Conservation (phyloP, 2,113 vertebrate species). For the Morone saxatilis region DNA sequence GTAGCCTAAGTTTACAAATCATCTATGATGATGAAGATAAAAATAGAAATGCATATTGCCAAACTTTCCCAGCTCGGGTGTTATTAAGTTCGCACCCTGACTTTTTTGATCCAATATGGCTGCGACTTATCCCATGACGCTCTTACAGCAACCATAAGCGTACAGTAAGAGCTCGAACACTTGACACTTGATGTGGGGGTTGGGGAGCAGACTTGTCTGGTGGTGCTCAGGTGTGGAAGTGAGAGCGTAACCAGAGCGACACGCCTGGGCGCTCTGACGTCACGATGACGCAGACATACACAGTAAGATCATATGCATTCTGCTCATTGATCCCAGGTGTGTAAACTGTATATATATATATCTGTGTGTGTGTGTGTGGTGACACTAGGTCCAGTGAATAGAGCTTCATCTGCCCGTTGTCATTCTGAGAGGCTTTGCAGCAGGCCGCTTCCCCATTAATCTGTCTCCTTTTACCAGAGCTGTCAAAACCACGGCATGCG, state of each 20-base stretch:
- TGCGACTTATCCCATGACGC: not conserved
- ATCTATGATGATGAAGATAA: too few relatives aligned
- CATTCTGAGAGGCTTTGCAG: constrained; percentile 61
- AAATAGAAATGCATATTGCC: too few relatives aligned
- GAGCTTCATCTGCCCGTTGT: constrained; percentile 63
- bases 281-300: constrained; percentile 29
- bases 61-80: too few relatives aligned
- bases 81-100: too few relatives aligned
- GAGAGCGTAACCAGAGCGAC: constrained; percentile 62
- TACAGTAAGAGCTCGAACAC: constrained; percentile 35
- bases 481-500: constrained; percentile 44
- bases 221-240: constrained; percentile 29
- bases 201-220: not conserved
- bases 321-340: constrained; percentile 28
- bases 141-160: not conserved
- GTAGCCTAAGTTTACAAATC: too few relatives aligned
- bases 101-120: not conserved
- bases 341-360: constrained; percentile 1
- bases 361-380: constrained; percentile 22
- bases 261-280: constrained; percentile 34
- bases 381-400: constrained; percentile 10
- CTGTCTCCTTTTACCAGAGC: constrained; percentile 72
- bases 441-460: constrained; percentile 67
- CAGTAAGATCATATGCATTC: not conserved
- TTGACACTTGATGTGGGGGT: constrained; percentile 2